phyloP scores from a whole-genome alignment of 2,113 vertebrate species.

The Peucedramus taeniatus region DNA sequence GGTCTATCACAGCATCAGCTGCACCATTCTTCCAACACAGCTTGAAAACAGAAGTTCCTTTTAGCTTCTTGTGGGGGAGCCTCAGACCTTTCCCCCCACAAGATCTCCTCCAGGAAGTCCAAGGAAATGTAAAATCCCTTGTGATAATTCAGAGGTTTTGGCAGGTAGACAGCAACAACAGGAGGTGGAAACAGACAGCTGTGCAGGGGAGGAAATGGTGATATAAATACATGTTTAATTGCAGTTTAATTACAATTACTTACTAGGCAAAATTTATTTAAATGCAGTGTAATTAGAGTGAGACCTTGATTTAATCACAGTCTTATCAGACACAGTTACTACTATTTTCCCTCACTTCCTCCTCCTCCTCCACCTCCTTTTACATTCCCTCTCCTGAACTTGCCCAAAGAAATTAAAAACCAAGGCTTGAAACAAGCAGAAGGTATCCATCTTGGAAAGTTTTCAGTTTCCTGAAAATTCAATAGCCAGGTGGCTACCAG shows the following conservation, averaged over 20 bases:
- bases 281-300: conserved; percentile 76
- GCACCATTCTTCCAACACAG: neutral
- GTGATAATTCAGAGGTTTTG: conserved; percentile 20
- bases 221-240: conserved; percentile 82
- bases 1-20: neutral
- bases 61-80: neutral
- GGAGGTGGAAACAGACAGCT: conserved; percentile 68
- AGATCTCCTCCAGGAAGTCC: neutral
- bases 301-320: conserved; percentile 79
- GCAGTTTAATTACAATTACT: conserved; percentile 81
- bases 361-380: neutral
- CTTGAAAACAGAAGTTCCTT: neutral
- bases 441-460: neutral
- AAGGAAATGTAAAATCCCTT: neutral
- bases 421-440: neutral
- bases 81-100: neutral
- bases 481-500: conserved; percentile 15
- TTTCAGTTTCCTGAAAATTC: neutral
- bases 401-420: neutral
- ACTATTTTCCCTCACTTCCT: conserved; percentile 23
- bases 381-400: neutral
- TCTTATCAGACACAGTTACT: conserved; percentile 65
- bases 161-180: conserved; percentile 59
- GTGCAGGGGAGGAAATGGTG: conserved; percentile 61
- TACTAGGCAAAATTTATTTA: conserved; percentile 78